Conservation (phyloP, 1,140 invertebrate genomes). For the Brachystomella parvula region DNA sequence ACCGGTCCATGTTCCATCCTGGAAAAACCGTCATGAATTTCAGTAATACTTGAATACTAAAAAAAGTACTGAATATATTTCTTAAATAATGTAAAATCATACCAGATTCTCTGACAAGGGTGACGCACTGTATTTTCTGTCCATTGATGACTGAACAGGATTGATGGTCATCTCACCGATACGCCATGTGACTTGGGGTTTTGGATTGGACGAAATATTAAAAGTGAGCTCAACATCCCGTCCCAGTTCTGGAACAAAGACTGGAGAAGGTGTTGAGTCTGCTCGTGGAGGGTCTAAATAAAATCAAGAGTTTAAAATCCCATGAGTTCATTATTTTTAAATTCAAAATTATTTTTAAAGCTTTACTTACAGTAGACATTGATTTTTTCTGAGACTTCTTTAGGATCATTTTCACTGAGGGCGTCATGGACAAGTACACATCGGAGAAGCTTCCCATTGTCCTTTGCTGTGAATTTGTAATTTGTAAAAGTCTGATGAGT, state of each 20-base stretch:
- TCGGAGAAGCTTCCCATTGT: conserved; percentile 33
- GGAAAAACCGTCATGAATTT: too few species aligned
- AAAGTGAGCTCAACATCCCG: conserved; percentile 16
- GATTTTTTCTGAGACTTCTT: conserved; percentile 22
- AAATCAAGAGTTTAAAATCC: background rate
- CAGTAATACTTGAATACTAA: too few species aligned
- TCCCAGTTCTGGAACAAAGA: conserved; percentile 23
- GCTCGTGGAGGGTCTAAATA: conserved; percentile 26
- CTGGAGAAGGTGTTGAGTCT: background rate
- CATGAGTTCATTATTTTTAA: background rate
- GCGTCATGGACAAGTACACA: conserved; percentile 33
- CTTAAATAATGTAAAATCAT: background rate
- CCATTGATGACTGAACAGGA: background rate
- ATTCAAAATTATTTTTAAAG: background rate
- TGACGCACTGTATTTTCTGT: background rate
- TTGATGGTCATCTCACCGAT: background rate
- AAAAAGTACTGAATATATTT: conserved; percentile 5
- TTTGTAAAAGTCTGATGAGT: conserved; percentile 29
- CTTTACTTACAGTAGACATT: conserved; percentile 33
- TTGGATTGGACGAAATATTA: conserved; percentile 35
- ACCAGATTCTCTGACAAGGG: background rate
- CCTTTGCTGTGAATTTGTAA: conserved; percentile 23
- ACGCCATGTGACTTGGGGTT: conserved; percentile 18
- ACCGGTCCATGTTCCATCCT: conserved; percentile 21
- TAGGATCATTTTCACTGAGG: conserved; percentile 20